These are phyloP conservation scores for Spatulosminthurus flaviceps DNA, from an alignment of 2,888 invertebrate species.

Conservation along the genomic window DNA sequence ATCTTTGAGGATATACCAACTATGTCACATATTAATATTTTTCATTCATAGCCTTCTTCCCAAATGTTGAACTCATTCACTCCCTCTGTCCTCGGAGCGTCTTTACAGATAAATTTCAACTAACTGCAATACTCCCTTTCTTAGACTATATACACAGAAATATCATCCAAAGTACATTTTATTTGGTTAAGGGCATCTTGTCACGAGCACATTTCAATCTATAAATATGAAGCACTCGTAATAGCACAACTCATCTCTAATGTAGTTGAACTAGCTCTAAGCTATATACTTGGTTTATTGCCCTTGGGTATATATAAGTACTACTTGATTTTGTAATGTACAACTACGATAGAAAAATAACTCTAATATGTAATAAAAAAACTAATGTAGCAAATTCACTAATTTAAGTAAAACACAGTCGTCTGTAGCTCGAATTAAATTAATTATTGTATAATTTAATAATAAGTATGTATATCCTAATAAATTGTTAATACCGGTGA, in stretches of 20 bases:
- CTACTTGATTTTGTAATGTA: background rate
- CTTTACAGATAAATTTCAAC: slow-evolving; percentile 4
- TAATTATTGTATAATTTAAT: no score
- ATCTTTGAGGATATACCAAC: slow-evolving; percentile 23
- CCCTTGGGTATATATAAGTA: background rate
- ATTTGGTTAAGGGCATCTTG: background rate
- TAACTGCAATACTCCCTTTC: background rate
- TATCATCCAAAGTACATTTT: background rate
- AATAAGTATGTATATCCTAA: no score
- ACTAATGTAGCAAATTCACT: no score
- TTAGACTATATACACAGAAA: background rate
- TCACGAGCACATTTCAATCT: background rate
- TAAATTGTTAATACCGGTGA: no score
- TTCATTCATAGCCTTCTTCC: slow-evolving; percentile 8
- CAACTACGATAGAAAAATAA: background rate
- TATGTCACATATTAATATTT: background rate
- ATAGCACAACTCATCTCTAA: no score
- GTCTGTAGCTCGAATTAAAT: no score
- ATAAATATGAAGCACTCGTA: no score
- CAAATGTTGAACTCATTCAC: slow-evolving; percentile 21
- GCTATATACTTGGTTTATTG: no score
- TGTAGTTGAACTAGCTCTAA: no score
- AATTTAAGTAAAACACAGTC: no score
- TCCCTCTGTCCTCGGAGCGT: slow-evolving; percentile 7
- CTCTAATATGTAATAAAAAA: background rate